These are phyloP conservation scores for Sorex fumeus DNA, from an alignment of 2,113 vertebrate species.

Conservation along the genomic window DNA sequence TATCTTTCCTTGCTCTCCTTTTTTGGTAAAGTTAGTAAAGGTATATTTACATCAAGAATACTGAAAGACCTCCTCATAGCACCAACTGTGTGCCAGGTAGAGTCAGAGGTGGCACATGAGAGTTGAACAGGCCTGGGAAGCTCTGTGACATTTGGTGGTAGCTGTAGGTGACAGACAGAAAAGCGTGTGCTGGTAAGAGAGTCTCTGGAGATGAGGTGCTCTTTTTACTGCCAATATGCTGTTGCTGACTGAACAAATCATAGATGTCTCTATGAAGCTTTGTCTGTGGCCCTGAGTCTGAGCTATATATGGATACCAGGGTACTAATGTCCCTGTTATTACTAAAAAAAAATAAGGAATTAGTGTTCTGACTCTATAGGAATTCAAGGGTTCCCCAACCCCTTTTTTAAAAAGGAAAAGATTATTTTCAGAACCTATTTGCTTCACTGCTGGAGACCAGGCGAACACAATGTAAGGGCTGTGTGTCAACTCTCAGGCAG, in stretches of 20 bases:
- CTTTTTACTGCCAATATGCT: background rate
- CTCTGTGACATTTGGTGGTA: background rate
- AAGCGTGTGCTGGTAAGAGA: background rate
- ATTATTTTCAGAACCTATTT: slow-evolving; percentile 81
- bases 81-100: background rate
- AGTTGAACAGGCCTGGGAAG: background rate
- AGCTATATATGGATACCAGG: background rate
- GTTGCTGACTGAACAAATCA: background rate
- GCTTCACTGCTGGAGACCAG: slow-evolving; percentile 78
- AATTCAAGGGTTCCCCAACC: slow-evolving; percentile 44
- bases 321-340: background rate
- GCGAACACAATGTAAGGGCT: slow-evolving; percentile 63
- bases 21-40: background rate
- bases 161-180: background rate
- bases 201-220: background rate
- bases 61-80: background rate
- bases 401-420: slow-evolving; percentile 39
- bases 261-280: no score
- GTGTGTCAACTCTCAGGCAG: slow-evolving; percentile 75
- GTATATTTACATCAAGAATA: background rate
- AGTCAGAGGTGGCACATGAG: background rate
- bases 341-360: slow-evolving; percentile 60
- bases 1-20: background rate
- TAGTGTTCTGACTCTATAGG: slow-evolving; percentile 60
- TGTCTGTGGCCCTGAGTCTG: background rate